Evolutionary conservation across 2,113 vertebrate species (phyloP), one percentile per base, ranked within the genome.

Genomic region (Odontesthes bonariensis): DNA sequence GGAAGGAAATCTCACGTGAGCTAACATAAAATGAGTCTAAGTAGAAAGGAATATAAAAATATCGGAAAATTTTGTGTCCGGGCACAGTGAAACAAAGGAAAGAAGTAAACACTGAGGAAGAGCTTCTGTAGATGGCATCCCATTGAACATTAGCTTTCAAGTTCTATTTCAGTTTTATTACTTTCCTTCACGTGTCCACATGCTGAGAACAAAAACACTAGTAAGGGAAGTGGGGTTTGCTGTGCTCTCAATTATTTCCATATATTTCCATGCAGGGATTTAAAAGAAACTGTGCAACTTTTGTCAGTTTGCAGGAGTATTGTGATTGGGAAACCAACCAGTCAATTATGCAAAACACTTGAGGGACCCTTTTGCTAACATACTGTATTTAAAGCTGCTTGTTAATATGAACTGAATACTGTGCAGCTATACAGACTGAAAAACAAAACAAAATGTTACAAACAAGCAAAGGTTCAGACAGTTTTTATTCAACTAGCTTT

Each of bases 1-100:
- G 73, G 71, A 85, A 81, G 82, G 82, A 83, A 81, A 75, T 63
- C 55, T 60, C 76, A 69, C 70, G 70, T 51, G 47, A 75, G 23
- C 49, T 66, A 32, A 58, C 66, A 72, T 20, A 16, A 73, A 35
- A 72, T 51, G 57, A 69, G 56, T 75, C 47, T 63, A 12, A 53
- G 73, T 60, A 69, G 69, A 81, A 64, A 57, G n/a, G 13, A 42
- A 11, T 3, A 3, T 12, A 42, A 42, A 11, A 10, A 42, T 12
- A n/a, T 19, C 51, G 40, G 75, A 84, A 59, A 2, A 0, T 32
- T 55, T 42, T 8, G 65, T 40, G 44, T 31, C 42, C 69, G 52
- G 58, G 69, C 55, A 44, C 58, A 63, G 53, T 44, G 20, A 64
- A 70, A 57, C 69, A 66, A 59, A 65, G 49, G 54, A 71, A 38